phyloP scores from a whole-genome alignment of 2,113 vertebrate species.

The Camelus dromedarius region DNA sequence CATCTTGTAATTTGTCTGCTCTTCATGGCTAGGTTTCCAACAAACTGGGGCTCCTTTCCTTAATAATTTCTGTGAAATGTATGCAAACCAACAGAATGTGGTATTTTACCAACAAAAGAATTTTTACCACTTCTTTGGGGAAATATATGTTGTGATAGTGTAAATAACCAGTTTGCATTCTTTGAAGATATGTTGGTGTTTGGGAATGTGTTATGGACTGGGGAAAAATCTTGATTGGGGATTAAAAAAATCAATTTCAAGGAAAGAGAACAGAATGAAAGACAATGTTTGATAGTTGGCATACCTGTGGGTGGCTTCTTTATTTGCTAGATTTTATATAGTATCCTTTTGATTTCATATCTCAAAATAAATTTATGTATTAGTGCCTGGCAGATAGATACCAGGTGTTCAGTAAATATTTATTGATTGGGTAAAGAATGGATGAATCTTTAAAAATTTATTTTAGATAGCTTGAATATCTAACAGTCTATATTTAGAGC shows the following conservation, averaged over 20 bases:
- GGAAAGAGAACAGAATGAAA: constrained; percentile 29
- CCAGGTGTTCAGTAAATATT: constrained; percentile 17
- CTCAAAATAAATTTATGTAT: background rate
- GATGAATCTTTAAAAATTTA: background rate
- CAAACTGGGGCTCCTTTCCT: background rate
- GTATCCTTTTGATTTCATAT: background rate
- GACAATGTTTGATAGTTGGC: background rate
- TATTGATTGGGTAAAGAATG: constrained; percentile 3
- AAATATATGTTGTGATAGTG: background rate
- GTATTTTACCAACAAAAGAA: constrained; percentile 49
- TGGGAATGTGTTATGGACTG: constrained; percentile 10
- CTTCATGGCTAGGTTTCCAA: background rate
- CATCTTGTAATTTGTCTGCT: constrained; percentile 1
- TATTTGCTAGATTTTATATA: constrained; percentile 36
- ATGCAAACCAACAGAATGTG: background rate
- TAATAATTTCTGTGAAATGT: constrained; percentile 48
- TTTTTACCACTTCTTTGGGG: constrained; percentile 10
- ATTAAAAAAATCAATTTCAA: background rate
- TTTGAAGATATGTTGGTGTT: constrained; percentile 20
- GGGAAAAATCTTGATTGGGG: constrained; percentile 7
- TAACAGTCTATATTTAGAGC: background rate
- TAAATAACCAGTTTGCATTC: constrained; percentile 16
- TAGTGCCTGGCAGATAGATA: background rate
- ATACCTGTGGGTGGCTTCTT: background rate
- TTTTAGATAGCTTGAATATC: background rate